Evolutionary conservation across 2,113 vertebrate species (phyloP).

Genomic region (Engystomops pustulosus): DNA sequence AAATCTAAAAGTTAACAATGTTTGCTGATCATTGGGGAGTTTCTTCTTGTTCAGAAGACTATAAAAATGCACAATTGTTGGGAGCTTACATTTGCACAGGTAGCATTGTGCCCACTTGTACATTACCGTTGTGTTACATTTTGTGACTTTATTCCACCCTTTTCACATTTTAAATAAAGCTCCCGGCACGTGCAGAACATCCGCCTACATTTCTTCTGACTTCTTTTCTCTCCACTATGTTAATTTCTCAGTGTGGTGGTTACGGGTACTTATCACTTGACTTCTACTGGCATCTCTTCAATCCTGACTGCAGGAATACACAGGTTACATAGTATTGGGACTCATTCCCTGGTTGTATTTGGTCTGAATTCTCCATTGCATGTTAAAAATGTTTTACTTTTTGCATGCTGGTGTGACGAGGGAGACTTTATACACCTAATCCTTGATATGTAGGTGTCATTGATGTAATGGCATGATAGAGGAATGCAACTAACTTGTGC

Average conservation of each 20-base stretch:
- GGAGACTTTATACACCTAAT: not conserved
- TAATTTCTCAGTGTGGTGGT: slow-evolving; percentile 70
- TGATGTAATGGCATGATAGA: slow-evolving; percentile 10
- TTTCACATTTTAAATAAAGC: no score
- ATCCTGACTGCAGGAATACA: slow-evolving; percentile 64
- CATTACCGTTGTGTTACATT: no score
- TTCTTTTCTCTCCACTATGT: slow-evolving; percentile 63
- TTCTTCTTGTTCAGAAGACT: not conserved
- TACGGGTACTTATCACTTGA: slow-evolving; percentile 66
- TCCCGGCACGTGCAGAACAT: not conserved
- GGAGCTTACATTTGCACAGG: no score
- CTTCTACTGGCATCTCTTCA: slow-evolving; percentile 66
- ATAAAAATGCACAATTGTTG: no score
- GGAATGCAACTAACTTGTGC: slow-evolving; percentile 1
- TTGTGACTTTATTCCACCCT: no score
- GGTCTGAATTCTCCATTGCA: not conserved
- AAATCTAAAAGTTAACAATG: no score
- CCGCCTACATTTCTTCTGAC: not conserved
- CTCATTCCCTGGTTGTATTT: not conserved
- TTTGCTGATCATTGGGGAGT: not conserved
- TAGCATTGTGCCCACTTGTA: no score
- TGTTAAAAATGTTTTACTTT: not conserved
- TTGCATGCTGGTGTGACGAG: not conserved
- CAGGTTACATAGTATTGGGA: slow-evolving; percentile 62
- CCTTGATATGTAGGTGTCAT: not conserved